Evolutionary conservation across 1,140 invertebrate species (phyloP).

Genomic region (Bombus balteatus): DNA sequence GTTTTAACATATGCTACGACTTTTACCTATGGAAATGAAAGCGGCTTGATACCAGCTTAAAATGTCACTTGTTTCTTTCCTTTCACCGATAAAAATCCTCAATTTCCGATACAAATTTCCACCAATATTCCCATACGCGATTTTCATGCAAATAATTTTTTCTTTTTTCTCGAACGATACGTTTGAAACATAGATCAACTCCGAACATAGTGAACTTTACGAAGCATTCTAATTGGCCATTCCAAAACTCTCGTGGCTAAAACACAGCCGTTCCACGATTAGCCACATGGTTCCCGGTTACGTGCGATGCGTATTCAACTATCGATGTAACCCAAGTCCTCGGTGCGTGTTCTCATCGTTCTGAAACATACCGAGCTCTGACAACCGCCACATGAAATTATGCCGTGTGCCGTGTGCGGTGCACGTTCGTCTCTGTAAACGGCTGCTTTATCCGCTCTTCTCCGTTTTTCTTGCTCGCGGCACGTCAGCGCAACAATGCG

Average conservation of each 20-base stretch:
- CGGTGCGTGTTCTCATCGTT: background rate
- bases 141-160: background rate
- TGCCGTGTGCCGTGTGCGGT: background rate
- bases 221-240: background rate
- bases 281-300: background rate
- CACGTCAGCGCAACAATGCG: constrained; percentile 57
- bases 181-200: too few species aligned
- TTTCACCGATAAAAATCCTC: background rate
- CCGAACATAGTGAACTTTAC: too few species aligned
- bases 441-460: constrained; percentile 34
- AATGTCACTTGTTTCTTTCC: background rate
- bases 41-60: background rate
- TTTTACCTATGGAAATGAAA: background rate
- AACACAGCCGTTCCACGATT: background rate
- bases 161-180: too few species aligned
- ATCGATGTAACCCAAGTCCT: constrained; percentile 4
- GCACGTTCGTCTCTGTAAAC: constrained; percentile 38
- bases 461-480: constrained; percentile 49
- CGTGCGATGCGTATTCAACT: constrained; percentile 9
- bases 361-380: constrained; percentile 1
- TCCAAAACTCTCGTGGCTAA: background rate
- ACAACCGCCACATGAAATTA: constrained; percentile 45
- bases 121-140: background rate
- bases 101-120: constrained; percentile 19
- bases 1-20: constrained; percentile 15